Percentiles rank a stretch among this genome's conserved stretches.
These are phyloP conservation scores for Dryobates pubescens DNA, from an alignment of 2,797 vertebrate species.

Conservation along the genomic window DNA sequence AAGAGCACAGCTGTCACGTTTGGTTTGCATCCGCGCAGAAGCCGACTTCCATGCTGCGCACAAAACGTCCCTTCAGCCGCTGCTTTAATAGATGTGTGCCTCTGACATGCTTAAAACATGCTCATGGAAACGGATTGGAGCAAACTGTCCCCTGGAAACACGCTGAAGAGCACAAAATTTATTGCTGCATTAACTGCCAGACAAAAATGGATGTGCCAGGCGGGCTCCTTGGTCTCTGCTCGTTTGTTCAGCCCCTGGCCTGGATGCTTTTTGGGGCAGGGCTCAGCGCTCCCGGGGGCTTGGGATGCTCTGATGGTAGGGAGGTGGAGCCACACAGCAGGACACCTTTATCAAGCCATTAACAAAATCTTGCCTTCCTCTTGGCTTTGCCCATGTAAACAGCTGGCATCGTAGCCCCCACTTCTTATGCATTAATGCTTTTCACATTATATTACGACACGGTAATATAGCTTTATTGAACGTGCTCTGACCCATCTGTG, in stretches of 20 bases:
- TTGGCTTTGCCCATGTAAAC: fast-evolving
- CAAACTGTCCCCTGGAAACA: neutral
- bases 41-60: neutral
- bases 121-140: fast-evolving
- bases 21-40: neutral
- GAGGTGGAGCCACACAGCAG: fast-evolving
- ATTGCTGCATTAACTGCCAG: neutral
- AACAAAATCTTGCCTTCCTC: fast-evolving
- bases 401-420: fast-evolving
- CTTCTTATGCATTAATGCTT: fast-evolving
- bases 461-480: too few species aligned
- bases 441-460: neutral
- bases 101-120: fast-evolving
- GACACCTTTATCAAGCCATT: fast-evolving
- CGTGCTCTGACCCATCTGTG: fast-evolving
- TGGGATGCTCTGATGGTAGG: fast-evolving
- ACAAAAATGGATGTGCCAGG: neutral
- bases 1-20: neutral
- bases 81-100: fast-evolving
- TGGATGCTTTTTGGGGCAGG: neutral
- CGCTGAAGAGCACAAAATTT: neutral
- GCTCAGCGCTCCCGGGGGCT: neutral
- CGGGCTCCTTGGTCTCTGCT: fast-evolving
- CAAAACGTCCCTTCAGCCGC: neutral
- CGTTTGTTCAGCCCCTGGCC: neutral